Conservation (phyloP, 2,113 vertebrate species). For the Pollimyrus isidori region DNA sequence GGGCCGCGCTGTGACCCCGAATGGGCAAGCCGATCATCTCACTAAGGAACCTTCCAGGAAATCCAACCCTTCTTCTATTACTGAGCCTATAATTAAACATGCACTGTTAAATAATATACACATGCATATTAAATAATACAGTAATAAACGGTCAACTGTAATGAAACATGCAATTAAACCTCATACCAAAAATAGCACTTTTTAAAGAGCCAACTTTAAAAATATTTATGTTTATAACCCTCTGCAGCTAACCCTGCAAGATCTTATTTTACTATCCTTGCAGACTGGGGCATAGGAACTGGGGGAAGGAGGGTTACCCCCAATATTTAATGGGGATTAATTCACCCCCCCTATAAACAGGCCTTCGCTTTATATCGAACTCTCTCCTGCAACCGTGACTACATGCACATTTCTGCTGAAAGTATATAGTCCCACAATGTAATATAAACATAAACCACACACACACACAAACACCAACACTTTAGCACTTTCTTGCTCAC, state of each 20-base stretch:
- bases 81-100: slow-evolving; percentile 6
- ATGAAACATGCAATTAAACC: neutral
- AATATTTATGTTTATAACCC: neutral
- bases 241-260: neutral
- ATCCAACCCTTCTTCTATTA: neutral
- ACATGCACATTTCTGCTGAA: neutral
- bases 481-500: neutral
- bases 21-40: neutral
- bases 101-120: neutral
- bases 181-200: neutral
- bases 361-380: neutral
- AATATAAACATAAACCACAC: neutral
- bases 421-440: neutral
- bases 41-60: neutral
- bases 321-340: neutral
- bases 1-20: neutral
- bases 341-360: neutral
- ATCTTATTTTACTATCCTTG: neutral
- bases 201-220: neutral
- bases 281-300: neutral
- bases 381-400: neutral
- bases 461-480: neutral
- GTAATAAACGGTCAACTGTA: neutral
- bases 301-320: neutral
- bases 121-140: neutral